Evolutionary conservation across 2,888 invertebrate species (phyloP).

Genomic region (Stenodera caucasica): DNA sequence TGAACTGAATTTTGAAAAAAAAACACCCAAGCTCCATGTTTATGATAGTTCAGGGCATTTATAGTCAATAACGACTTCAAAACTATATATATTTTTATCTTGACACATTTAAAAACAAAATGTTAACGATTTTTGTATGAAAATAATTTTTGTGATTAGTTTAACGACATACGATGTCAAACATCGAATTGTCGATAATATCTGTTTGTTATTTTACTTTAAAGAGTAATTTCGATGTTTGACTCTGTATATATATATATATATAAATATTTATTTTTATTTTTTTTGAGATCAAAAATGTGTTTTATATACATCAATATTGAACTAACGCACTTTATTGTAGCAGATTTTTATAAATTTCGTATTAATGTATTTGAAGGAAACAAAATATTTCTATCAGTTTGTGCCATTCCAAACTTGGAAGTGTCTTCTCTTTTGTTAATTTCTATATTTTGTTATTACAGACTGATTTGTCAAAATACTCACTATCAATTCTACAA

Average conservation of each 20-base stretch:
- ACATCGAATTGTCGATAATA: too few relatives aligned
- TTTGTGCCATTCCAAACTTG: not conserved
- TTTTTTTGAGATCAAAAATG: too few relatives aligned
- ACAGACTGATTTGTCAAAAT: not conserved
- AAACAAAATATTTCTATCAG: too few relatives aligned
- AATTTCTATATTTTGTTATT: not conserved
- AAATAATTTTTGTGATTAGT: not conserved
- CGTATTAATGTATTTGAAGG: too few relatives aligned
- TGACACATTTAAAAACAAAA: not conserved
- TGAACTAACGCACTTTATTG: too few relatives aligned
- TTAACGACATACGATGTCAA: not conserved
- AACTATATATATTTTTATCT: conserved; percentile 14
- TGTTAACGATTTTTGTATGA: not conserved
- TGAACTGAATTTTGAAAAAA: conserved; percentile 16
- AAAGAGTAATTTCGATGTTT: too few relatives aligned
- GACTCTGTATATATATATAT: too few relatives aligned
- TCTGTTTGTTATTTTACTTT: too few relatives aligned
- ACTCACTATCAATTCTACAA: not conserved
- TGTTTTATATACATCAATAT: too few relatives aligned
- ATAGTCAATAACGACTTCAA: conserved; percentile 26
- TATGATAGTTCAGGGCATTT: conserved; percentile 29
- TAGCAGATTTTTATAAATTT: too few relatives aligned
- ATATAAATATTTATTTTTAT: too few relatives aligned
- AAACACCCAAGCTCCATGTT: conserved; percentile 12
- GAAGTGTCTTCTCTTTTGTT: not conserved